phyloP scores from a whole-genome alignment of 2,113 vertebrate genomes.

The Oxygymnocypris stewartii region DNA sequence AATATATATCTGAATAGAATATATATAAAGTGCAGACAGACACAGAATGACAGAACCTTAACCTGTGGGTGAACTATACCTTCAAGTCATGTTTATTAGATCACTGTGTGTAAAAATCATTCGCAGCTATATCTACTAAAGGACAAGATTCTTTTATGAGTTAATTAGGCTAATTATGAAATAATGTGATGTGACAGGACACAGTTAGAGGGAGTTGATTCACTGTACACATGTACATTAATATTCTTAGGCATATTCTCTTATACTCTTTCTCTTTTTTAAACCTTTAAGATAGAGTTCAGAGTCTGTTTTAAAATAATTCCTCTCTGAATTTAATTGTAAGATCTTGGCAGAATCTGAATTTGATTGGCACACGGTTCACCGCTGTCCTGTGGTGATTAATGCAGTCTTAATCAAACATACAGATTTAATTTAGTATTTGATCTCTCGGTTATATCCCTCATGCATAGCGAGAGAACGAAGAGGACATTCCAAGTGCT shows the following conservation, averaged over 20 bases:
- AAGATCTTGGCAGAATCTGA: neutral
- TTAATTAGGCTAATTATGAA: conserved; percentile 9
- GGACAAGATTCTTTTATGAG: neutral
- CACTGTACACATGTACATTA: neutral
- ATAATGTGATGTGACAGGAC: conserved; percentile 28
- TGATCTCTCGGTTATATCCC: neutral
- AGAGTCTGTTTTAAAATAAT: neutral
- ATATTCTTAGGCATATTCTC: neutral
- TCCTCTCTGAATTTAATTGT: neutral
- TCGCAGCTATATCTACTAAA: conserved; percentile 16
- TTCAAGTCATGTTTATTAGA: neutral
- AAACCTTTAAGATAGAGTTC: neutral
- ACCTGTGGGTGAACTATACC: neutral
- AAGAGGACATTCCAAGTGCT: neutral
- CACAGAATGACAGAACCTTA: neutral
- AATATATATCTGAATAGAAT: too few relatives aligned
- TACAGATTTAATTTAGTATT: conserved; percentile 26
- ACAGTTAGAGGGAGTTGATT: conserved; percentile 2
- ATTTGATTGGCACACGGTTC: conserved; percentile 9
- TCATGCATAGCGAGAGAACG: neutral
- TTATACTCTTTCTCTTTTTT: neutral
- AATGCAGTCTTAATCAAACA: conserved; percentile 23
- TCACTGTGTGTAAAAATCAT: neutral
- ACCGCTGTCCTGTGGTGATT: conserved; percentile 1
- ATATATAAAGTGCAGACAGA: neutral